A percentile compares a stretch with the other conserved stretches of the same genome.
These are phyloP conservation scores for Myotis vivesi DNA, from an alignment of 2,797 vertebrate genomes.

Conservation along the genomic window DNA sequence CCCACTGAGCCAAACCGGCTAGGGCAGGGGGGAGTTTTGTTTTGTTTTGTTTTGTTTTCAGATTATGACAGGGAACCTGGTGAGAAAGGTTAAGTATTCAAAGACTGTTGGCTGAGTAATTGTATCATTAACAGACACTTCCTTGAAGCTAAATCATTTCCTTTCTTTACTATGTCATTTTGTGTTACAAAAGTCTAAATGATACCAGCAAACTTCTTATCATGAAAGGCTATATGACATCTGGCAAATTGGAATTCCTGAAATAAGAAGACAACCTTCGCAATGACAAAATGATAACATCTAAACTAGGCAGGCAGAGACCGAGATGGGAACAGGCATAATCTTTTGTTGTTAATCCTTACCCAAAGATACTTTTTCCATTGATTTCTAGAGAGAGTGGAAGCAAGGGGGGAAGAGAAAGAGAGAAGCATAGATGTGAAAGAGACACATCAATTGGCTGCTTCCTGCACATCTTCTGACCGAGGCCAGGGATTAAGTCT, in stretches of 20 bases:
- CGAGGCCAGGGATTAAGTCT: too few species aligned
- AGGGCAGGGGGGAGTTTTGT: not conserved
- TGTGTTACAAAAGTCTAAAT: not conserved
- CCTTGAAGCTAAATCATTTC: not conserved
- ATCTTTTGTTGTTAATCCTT: too few species aligned
- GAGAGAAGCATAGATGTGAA: too few species aligned
- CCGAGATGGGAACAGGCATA: not conserved
- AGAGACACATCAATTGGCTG: too few species aligned
- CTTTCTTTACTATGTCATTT: not conserved
- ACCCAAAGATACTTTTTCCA: too few species aligned
- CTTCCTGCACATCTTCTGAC: too few species aligned
- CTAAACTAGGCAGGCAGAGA: not conserved
- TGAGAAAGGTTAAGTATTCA: not conserved
- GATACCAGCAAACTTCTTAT: not conserved
- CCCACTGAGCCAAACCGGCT: too few species aligned
- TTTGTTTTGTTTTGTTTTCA: not conserved
- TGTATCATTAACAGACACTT: not conserved
- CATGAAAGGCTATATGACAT: not conserved
- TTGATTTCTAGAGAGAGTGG: too few species aligned
- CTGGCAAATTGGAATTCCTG: not conserved
- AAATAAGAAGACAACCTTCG: not conserved
- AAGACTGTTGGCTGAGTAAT: not conserved
- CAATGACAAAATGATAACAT: not conserved
- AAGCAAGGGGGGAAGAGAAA: too few species aligned
- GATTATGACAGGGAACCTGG: not conserved